Evolutionary conservation across 2,888 invertebrate genomes (phyloP), one percentile per base, ranked within the genome.

Genomic region (Aleiodes leptofemur): DNA sequence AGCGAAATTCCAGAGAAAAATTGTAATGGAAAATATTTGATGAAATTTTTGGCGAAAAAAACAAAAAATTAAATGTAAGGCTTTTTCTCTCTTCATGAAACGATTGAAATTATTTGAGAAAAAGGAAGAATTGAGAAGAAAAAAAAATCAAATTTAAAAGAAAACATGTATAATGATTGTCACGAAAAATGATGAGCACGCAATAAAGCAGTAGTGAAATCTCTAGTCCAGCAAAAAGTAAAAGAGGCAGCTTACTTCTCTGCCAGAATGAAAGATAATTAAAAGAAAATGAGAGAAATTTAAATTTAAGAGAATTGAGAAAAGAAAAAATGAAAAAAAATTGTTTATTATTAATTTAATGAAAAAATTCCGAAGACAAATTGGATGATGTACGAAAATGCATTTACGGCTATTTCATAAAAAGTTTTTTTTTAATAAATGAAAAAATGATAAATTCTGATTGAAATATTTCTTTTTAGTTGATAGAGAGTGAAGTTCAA

Each of bases 121-220:
- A 53, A 53, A 53, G 16, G 4, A 16, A 16, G 8, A 53, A 53
- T 53, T 51, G n/a, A 51, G 9, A 51, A 51, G 9, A 51, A 51
- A 51, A 51, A 51, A 51, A 11, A 23, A 23, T 23, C 23, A 23
- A 53, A 16, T 53, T n/a, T 29, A 69, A 29, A 61, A 56, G 1
- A 34, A 61, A 68, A 59, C 55, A 48, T 57, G 31, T 34, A 34
- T 51, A 71, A 72, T 66, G 38, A 55, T 76, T 70, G 69, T 75
- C 68, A 76, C 69, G 69, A 75, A 43, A 43, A 43, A 71, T 66
- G 50, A 61, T 73, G 80, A 68, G 76, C 82, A 81, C 79, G 83
- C 83, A 83, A 85, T 85, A 79, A 81, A 83, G 86, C 87, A 86
- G 87, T 89, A 88, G 88, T 89, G 87, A 89, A 89, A 89, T 88